phyloP scores from a whole-genome alignment of 2,888 invertebrate genomes.

The Nasonovia ribisnigri region DNA sequence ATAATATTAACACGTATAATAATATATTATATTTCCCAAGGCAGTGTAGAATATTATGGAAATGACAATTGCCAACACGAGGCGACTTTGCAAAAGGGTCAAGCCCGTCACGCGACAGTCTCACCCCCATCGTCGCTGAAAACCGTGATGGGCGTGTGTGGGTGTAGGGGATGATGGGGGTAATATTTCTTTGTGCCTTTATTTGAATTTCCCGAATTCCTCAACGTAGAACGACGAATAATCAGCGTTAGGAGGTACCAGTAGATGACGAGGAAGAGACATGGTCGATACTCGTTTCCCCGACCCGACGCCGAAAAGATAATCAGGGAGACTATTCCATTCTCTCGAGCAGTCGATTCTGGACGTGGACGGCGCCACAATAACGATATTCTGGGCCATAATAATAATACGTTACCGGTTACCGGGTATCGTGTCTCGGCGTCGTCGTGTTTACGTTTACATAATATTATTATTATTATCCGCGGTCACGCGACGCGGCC shows the following conservation, averaged over 20 bases:
- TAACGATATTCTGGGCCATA: neutral
- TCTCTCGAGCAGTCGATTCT: neutral
- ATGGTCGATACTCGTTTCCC: neutral
- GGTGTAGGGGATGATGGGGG: neutral
- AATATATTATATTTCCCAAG: too few species aligned
- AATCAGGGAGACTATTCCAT: neutral
- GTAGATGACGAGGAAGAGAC: neutral
- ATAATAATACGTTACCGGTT: neutral
- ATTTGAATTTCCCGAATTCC: neutral
- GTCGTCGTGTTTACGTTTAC: slow-evolving; percentile 9
- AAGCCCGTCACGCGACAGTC: neutral
- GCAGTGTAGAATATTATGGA: too few species aligned
- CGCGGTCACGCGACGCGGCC: slow-evolving; percentile 24
- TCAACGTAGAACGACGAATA: neutral
- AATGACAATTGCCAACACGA: neutral
- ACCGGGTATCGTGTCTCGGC: neutral
- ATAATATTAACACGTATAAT: too few species aligned
- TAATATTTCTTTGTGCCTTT: neutral
- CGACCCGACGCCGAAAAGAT: neutral
- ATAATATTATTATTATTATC: slow-evolving; percentile 33
- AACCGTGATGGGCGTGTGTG: neutral
- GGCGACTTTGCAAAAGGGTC: neutral
- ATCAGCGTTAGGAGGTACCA: neutral
- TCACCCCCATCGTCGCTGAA: neutral
- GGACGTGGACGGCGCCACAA: neutral